Conservation (phyloP, 2,888 invertebrate species). For the Resseliella maxima region DNA sequence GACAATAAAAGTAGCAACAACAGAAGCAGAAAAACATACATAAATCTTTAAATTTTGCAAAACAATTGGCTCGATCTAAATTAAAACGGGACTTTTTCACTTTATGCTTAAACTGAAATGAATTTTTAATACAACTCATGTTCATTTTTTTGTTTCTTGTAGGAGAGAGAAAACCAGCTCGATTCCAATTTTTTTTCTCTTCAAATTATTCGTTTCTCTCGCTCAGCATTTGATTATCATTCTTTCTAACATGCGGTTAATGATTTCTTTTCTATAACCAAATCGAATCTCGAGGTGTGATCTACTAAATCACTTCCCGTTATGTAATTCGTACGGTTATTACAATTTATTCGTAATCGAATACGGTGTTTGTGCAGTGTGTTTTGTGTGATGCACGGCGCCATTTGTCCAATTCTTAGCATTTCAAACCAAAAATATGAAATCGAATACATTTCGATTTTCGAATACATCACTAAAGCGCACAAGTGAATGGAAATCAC, state of each 20-base stretch:
- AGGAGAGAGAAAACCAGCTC: no score
- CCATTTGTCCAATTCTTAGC: no score
- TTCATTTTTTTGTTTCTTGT: not conserved
- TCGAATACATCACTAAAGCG: not conserved
- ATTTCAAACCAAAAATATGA: not conserved
- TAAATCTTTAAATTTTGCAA: not conserved
- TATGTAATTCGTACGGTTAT: not conserved
- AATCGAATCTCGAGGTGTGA: not conserved
- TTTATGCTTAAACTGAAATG: constrained; percentile 5
- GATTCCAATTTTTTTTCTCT: not conserved
- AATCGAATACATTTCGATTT: not conserved
- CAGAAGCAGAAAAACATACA: not conserved
- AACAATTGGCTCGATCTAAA: not conserved
- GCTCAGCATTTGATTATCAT: not conserved
- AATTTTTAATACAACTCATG: not conserved
- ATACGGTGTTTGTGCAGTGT: no score
- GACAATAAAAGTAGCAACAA: not conserved
- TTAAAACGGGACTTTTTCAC: constrained; percentile 38
- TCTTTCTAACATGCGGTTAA: not conserved
- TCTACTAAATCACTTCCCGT: not conserved
- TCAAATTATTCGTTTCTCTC: not conserved
- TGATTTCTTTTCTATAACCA: not conserved
- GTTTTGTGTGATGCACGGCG: no score
- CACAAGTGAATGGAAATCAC: constrained; percentile 1
- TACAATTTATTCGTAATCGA: not conserved